phyloP scores from a whole-genome alignment of 1,140 invertebrate genomes.

The Elymnias hypermnestra region DNA sequence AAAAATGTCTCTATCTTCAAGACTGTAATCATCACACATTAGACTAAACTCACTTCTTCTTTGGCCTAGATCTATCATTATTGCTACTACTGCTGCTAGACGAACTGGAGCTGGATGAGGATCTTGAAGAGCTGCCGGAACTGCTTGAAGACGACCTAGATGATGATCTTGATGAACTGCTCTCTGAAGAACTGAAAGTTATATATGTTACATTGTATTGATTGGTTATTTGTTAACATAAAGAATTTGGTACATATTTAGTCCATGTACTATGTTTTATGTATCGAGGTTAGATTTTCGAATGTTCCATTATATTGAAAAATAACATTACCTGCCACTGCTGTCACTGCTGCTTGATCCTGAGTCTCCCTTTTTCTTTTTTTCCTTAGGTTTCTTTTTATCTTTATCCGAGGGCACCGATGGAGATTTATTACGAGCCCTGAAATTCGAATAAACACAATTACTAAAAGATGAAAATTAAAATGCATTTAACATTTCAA shows the following conservation, averaged over 20 bases:
- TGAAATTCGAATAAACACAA: conserved; percentile 29
- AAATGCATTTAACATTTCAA: neutral
- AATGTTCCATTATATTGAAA: too few relatives aligned
- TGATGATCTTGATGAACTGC: conserved; percentile 84
- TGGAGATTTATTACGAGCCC: conserved; percentile 80
- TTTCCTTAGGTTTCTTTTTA: conserved; percentile 82
- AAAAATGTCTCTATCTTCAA: too few relatives aligned
- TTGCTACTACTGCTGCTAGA: conserved; percentile 78
- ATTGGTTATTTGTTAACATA: neutral
- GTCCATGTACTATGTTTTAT: neutral
- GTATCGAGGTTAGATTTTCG: neutral
- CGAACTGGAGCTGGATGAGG: conserved; percentile 77
- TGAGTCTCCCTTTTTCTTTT: conserved; percentile 80
- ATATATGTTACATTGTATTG: neutral
- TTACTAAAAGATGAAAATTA: neutral
- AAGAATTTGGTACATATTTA: too few relatives aligned
- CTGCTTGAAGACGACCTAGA: conserved; percentile 86
- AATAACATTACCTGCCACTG: conserved; percentile 84
- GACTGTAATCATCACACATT: too few relatives aligned
- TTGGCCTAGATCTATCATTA: conserved; percentile 77
- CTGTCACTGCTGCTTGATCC: conserved; percentile 86
- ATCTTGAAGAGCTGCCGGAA: conserved; percentile 81
- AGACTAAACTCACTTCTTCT: conserved; percentile 79
- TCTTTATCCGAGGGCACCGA: conserved; percentile 81
- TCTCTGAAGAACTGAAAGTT: conserved; percentile 83